A percentile compares a stretch with the other conserved stretches of the same genome.
These are phyloP conservation scores for Zaprionus tsacasi DNA, from an alignment of 1,140 invertebrate species.

Conservation along the genomic window DNA sequence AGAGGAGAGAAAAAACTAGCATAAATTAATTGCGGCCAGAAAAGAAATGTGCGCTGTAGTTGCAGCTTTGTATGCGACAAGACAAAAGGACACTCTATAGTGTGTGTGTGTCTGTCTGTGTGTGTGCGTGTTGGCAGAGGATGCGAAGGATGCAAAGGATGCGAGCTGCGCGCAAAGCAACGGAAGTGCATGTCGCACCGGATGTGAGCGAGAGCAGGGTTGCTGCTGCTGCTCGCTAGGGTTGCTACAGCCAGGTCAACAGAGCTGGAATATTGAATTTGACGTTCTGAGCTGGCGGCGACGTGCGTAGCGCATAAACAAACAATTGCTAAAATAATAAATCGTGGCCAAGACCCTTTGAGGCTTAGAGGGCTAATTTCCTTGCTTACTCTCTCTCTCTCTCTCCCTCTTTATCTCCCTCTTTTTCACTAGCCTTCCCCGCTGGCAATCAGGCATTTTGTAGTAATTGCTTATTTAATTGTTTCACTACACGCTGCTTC, in stretches of 20 bases:
- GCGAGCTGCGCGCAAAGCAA: conserved; percentile 61
- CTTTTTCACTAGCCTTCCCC: neutral
- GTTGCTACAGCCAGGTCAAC: conserved; percentile 16
- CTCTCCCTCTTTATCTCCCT: neutral
- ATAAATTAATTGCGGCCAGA: conserved; percentile 79
- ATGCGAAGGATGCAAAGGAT: conserved; percentile 45
- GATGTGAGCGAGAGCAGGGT: conserved; percentile 43
- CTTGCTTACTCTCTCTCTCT: neutral
- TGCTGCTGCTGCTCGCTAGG: neutral
- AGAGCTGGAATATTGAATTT: conserved; percentile 73
- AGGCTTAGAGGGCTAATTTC: conserved; percentile 1
- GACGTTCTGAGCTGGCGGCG: conserved; percentile 50
- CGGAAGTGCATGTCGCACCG: conserved; percentile 80
- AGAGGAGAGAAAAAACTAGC: conserved; percentile 44
- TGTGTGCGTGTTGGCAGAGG: conserved; percentile 23
- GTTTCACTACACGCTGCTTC: conserved; percentile 9
- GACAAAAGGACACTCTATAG: conserved; percentile 61
- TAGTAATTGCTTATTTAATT: conserved; percentile 22
- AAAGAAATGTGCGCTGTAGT: conserved; percentile 46
- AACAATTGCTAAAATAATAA: conserved; percentile 63
- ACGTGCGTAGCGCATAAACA: conserved; percentile 56
- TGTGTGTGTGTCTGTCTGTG: neutral
- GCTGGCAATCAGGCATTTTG: neutral
- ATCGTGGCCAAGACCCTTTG: conserved; percentile 43
- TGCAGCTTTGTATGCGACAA: conserved; percentile 37